Evolutionary conservation across 92 coral and sea anemone species (phyloP).

Genomic region (Epizoanthus ramosus): DNA sequence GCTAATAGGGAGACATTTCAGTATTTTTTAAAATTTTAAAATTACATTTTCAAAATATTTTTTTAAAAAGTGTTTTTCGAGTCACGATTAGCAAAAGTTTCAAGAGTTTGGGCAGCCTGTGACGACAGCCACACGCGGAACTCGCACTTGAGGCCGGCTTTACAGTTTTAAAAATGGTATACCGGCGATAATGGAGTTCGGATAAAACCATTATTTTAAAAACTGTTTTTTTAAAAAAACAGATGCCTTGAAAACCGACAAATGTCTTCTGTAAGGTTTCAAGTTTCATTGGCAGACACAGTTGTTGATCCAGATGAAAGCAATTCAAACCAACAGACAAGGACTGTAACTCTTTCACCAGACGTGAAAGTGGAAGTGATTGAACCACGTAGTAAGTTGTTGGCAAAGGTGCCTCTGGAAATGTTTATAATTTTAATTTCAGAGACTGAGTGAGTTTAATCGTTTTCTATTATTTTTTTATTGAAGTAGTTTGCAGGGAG

Average conservation of each 20-base stretch:
- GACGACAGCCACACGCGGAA: background rate
- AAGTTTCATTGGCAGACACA: background rate
- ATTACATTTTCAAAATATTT: too few species aligned
- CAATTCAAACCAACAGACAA: constrained; percentile 6
- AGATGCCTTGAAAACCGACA: too few species aligned
- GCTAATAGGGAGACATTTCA: too few species aligned
- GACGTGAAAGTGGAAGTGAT: constrained; percentile 70
- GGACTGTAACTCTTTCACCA: constrained; percentile 57
- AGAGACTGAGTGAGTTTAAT: too few species aligned
- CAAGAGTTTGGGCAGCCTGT: constrained; percentile 6
- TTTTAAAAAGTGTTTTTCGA: too few species aligned
- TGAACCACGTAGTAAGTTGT: constrained; percentile 67
- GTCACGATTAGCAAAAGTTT: too few species aligned
- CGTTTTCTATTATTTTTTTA: too few species aligned
- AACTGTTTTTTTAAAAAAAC: background rate
- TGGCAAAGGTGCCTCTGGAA: constrained; percentile 5
- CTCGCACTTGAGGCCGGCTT: too few species aligned
- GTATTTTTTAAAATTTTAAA: too few species aligned
- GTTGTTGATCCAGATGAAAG: background rate
- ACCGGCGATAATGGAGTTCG: constrained; percentile 5
- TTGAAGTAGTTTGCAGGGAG: too few species aligned
- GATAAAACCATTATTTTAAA: background rate
- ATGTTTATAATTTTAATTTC: too few species aligned
- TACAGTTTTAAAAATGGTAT: too few species aligned
- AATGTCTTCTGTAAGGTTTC: constrained; percentile 33